Evolutionary conservation across 2,797 vertebrate species (phyloP).

Genomic region (Tachyglossus aculeatus): DNA sequence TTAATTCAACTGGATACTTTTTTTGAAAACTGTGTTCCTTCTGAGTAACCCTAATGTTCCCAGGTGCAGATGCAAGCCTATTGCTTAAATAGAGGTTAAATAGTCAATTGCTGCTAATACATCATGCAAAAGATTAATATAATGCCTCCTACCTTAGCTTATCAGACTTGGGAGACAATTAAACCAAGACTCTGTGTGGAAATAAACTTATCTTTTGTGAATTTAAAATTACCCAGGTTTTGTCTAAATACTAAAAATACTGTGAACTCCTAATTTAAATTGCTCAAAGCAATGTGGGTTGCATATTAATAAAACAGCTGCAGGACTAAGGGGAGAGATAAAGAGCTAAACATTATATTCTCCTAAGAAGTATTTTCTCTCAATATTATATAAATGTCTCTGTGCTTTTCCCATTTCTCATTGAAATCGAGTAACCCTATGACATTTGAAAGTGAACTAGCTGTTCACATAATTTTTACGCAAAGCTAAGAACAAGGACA

Average conservation of each 20-base stretch:
- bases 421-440: conserved; percentile 49
- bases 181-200: conserved; percentile 12
- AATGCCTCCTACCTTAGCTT: conserved; percentile 17
- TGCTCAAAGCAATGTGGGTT: conserved; percentile 30
- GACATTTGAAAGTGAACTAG: conserved; percentile 56
- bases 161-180: conserved; percentile 31
- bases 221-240: conserved; percentile 50
- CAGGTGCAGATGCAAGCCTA: conserved; percentile 30
- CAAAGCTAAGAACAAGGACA: conserved; percentile 48
- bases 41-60: conserved; percentile 27
- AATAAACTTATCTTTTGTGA: conserved; percentile 41
- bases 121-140: conserved; percentile 32
- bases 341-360: conserved; percentile 45
- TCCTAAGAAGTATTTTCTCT: conserved; percentile 43
- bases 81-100: conserved; percentile 40
- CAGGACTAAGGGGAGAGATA: conserved; percentile 26
- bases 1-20: conserved; percentile 12
- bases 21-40: conserved; percentile 9
- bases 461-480: conserved; percentile 52
- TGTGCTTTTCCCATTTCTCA: conserved; percentile 34
- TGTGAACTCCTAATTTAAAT: conserved; percentile 17
- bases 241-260: conserved; percentile 48
- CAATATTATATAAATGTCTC: conserved; percentile 46
- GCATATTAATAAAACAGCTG: conserved; percentile 27
- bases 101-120: conserved; percentile 30